Percentiles rank a stretch among this genome's conserved stretches.
Conservation (phyloP, 2,797 vertebrate genomes). For the Craterocephalus amniculus region DNA sequence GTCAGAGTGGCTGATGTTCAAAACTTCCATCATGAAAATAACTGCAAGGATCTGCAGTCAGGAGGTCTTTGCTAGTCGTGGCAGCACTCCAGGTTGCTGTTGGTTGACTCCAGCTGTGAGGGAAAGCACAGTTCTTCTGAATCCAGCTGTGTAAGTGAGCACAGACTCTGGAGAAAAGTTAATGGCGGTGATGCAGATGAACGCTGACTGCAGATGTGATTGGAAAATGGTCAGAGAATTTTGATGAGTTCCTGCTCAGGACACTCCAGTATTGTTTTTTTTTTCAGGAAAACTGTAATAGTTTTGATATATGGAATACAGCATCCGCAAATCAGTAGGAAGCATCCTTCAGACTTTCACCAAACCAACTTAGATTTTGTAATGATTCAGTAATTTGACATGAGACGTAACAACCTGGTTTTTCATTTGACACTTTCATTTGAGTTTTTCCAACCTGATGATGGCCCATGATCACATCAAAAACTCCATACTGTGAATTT, state of each 20-base stretch:
- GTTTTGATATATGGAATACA: too few relatives aligned
- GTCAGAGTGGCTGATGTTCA: conserved; percentile 27
- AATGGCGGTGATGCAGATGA: not conserved
- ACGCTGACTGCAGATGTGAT: conserved; percentile 12
- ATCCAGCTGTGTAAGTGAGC: not conserved
- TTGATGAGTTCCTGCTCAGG: too few relatives aligned
- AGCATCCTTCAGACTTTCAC: not conserved
- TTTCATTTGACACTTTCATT: too few relatives aligned
- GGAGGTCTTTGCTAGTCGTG: conserved; percentile 26
- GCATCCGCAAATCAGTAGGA: too few relatives aligned
- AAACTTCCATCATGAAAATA: conserved; percentile 37
- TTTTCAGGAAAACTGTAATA: too few relatives aligned
- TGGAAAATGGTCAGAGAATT: not conserved
- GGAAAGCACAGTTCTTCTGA: conserved; percentile 2
- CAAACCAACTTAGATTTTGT: not conserved
- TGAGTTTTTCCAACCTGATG: too few relatives aligned
- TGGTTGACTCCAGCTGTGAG: conserved; percentile 1
- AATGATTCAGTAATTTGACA: not conserved
- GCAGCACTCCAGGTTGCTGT: conserved; percentile 16
- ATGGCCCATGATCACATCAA: too few relatives aligned
- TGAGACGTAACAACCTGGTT: not conserved
- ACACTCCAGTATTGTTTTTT: too few relatives aligned
- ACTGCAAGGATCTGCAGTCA: conserved; percentile 32
- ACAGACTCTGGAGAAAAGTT: not conserved
- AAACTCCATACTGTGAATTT: too few relatives aligned